These are phyloP conservation scores for Megamerina dolium DNA, from an alignment of 2,888 invertebrate genomes.

Conservation along the genomic window DNA sequence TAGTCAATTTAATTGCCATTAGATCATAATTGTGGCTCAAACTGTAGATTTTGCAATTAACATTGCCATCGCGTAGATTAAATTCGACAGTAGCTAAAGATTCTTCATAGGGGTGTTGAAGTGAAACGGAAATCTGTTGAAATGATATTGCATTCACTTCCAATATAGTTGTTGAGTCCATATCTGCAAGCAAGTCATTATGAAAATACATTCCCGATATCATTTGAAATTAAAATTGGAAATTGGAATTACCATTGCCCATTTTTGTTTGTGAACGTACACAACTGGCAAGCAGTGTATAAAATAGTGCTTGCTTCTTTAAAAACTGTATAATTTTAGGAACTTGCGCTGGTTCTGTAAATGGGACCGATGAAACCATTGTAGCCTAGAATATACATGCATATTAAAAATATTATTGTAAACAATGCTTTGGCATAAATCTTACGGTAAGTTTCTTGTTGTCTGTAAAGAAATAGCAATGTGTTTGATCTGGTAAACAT, in stretches of 20 bases:
- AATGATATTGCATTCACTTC: conserved; percentile 87
- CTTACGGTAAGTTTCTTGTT: conserved; percentile 65
- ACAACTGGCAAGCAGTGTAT: conserved; percentile 81
- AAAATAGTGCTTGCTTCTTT: conserved; percentile 87
- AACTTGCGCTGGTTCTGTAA: conserved; percentile 90
- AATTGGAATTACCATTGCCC: conserved; percentile 54
- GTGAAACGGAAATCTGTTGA: conserved; percentile 81
- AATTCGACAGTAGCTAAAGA: conserved; percentile 90
- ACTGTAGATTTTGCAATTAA: conserved; percentile 72
- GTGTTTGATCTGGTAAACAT: conserved; percentile 85
- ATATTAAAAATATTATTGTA: no score
- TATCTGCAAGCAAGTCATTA: no score
- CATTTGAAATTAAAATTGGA: background rate
- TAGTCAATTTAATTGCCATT: conserved; percentile 50
- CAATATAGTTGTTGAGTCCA: conserved; percentile 64
- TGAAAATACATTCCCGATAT: no score
- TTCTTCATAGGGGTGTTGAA: conserved; percentile 90
- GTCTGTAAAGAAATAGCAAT: conserved; percentile 90
- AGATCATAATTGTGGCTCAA: conserved; percentile 52
- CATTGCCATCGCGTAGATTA: conserved; percentile 72
- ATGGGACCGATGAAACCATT: conserved; percentile 65
- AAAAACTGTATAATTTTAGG: conserved; percentile 78
- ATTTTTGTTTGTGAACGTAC: conserved; percentile 72
- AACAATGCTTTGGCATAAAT: no score
- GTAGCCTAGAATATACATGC: conserved; percentile 41